Conservation (phyloP, 2,113 vertebrate species). For the Sphaerodactylus townsendi region DNA sequence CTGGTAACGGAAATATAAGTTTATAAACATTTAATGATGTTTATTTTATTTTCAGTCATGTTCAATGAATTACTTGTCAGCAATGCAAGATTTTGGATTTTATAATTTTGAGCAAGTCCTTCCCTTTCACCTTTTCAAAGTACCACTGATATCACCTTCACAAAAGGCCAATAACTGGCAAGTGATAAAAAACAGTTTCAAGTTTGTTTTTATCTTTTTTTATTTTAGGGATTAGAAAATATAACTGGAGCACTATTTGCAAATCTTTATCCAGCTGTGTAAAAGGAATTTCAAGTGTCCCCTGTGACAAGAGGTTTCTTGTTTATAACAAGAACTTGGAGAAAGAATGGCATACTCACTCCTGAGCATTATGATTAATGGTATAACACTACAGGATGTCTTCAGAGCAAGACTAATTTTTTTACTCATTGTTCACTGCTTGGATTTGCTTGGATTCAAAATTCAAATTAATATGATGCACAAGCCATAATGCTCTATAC, state of each 20-base stretch:
- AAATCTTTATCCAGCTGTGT: not conserved
- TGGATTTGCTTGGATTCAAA: slow-evolving; percentile 8
- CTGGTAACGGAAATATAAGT: not conserved
- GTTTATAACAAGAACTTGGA: not conserved
- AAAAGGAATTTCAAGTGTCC: not conserved
- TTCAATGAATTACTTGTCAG: slow-evolving; percentile 33
- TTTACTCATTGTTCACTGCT: too few species aligned
- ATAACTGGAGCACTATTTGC: not conserved
- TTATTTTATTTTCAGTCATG: slow-evolving; percentile 32
- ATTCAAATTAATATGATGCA: not conserved
- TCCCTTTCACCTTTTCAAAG: not conserved
- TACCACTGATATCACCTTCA: slow-evolving; percentile 34
- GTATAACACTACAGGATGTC: not conserved
- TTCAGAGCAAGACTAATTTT: too few species aligned
- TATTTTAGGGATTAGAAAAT: slow-evolving; percentile 36
- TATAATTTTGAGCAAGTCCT: slow-evolving; percentile 35
- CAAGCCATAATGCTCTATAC: not conserved
- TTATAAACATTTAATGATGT: slow-evolving; percentile 29
- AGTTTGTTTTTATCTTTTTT: slow-evolving; percentile 41
- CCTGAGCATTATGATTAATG: not conserved
- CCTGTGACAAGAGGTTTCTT: not conserved
- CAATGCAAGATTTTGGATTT: slow-evolving; percentile 36
- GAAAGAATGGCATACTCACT: not conserved
- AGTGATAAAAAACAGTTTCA: slow-evolving; percentile 40
- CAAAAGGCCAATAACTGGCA: slow-evolving; percentile 34